Conservation (phyloP, 2,888 invertebrate species). For the Phortica okadai region DNA sequence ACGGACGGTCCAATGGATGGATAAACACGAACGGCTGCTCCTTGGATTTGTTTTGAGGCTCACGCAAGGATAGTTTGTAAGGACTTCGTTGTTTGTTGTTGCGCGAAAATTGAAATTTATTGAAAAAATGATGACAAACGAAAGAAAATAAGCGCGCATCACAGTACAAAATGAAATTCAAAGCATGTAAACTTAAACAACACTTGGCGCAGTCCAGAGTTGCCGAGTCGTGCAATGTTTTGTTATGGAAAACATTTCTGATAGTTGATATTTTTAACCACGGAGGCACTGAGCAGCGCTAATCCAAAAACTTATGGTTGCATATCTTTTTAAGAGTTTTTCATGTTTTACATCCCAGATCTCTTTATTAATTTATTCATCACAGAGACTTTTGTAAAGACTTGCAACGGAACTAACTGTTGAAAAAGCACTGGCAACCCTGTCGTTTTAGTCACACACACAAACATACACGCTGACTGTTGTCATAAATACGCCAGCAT, state of each 20-base stretch:
- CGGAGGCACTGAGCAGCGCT: too few relatives aligned
- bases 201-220: conserved; percentile 47
- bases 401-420: too few relatives aligned
- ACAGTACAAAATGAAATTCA: conserved; percentile 56
- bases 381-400: too few relatives aligned
- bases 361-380: too few relatives aligned
- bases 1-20: neutral
- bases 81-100: neutral
- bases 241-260: neutral
- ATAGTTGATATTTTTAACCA: too few relatives aligned
- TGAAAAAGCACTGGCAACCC: too few relatives aligned
- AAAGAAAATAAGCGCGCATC: conserved; percentile 70
- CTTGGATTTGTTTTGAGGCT: conserved; percentile 32
- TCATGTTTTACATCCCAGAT: too few relatives aligned
- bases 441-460: too few relatives aligned
- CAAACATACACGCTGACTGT: conserved; percentile 27
- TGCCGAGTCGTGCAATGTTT: conserved; percentile 42
- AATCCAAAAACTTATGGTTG: too few relatives aligned
- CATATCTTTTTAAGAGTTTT: too few relatives aligned
- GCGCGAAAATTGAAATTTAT: conserved; percentile 70
- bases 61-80: neutral
- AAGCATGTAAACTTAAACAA: neutral
- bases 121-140: conserved; percentile 72
- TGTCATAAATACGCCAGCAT: conserved; percentile 56
- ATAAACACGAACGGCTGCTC: conserved; percentile 38